Evolutionary conservation across 1,140 invertebrate genomes (phyloP), one percentile per base, ranked within the genome.

Genomic region (Ylistrum balloti): DNA sequence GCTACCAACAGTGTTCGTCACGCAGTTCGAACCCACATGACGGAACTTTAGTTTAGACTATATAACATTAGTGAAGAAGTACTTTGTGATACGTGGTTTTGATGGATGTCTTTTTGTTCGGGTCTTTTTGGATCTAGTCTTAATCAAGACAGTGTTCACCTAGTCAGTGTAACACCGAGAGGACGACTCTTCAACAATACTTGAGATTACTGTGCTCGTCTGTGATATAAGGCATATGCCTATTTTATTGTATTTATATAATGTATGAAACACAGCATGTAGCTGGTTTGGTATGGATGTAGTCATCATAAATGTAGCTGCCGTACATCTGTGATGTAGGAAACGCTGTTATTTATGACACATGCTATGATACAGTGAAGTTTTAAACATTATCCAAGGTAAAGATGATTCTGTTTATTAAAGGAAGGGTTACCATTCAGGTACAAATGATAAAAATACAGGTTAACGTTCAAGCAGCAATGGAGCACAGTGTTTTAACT

Each of bases 1-100:
- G 0, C 35, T 89, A 15, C 88, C 88, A 17, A 86, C 88, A 2
- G 88, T 89, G 34, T 89, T 89, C 41, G 85, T 89, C 33, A 89
- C 88, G 22, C 88, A 89, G 41, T 41, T 87, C 86, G 33, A 34
- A n/a, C 86, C 38, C 33, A 35, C 85, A 28, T 74, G 56, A 74
- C 1, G 56, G 28, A 22, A 74, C 56, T 1, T 74, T 1, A 5
- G 15, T 74, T 5, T 74, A 74, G n/a, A n/a, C 9, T 74, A 1
- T 22, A 74, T 28, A 74, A 22, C 56, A 7, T 22, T 56, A 22
- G 45, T 56, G 56, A n/a, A 9, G 41, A 74, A 1, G 13, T 28
- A 3, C 17, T 17, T 1, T 45, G 7, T 45, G 20, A n/a, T n/a
- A n/a, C 35, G 10, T 74, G 5, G 11, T 74, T 5, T 3, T 74